Base-by-base conservation (phyloP, 2,113 vertebrate species). In the Narcine bancroftii region DNA sequence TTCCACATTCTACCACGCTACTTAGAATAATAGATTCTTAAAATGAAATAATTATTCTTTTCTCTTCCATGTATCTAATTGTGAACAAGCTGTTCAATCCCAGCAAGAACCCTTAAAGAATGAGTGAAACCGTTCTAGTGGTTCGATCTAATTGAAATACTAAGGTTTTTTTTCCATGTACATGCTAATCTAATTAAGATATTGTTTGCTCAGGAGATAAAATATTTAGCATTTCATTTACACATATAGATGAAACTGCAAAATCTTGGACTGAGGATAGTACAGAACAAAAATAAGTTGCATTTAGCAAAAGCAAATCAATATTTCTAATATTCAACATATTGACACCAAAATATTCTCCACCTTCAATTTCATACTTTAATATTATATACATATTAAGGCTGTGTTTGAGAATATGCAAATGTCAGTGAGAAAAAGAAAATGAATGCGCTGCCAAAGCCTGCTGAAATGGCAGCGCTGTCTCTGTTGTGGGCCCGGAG, bases 11-110 rank as follows among this genome's bases (percentile, higher is more conserved):
- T 87, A 60, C 81, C 53, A 36, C n/a, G 36, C 81, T 33, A 39
- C 26, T 85, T 60, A 87, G 33, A 87, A n/a, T 87, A 56, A 60
- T 87, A 53, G 81, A 87, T 87, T 87, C 33, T 36, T 56, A 36
- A 10, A 56, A 60, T 33, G 29, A 6, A 50, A 87, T 87, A 36
- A 60, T 87, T 60, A 60, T 87, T 85, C 50, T 87, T 60, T 36
- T n/a, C n/a, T n/a, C n/a, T 60, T 63, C 33, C 33, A 33, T 56
- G 19, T n/a, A 36, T 87, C 56, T 87, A 87, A 29, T 81, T 50
- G 45, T n/a, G 29, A 19, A 56, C 13, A 85, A n/a, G 33, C 19
- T 87, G 53, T 87, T 87, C 81, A 21, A 21, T 60, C 53, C 81
- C 81, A 87, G 53, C 15, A 63, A 36, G 81, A 87, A 36, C 33